Percentiles rank a stretch among this genome's conserved stretches.
Conservation (phyloP, 2,888 invertebrate genomes). For the Cryptocheilus praepositus region DNA sequence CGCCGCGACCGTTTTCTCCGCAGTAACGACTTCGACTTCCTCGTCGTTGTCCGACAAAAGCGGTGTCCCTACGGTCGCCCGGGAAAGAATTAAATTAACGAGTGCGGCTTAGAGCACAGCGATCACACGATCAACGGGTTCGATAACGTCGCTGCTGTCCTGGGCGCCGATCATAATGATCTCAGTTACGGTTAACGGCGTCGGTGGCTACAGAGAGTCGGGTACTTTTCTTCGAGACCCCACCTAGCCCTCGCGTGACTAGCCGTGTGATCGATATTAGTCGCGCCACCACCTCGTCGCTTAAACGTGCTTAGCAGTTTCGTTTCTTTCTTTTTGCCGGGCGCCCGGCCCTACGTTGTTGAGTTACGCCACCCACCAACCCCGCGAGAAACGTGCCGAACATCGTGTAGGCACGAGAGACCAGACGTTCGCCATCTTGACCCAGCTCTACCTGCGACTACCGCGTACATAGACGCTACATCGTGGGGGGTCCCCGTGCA, state of each 20-base stretch:
- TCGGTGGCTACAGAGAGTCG: constrained; percentile 14
- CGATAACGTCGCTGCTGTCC: constrained; percentile 8
- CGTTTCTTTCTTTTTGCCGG: constrained; percentile 15
- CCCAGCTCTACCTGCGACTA: no score
- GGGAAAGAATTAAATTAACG: no score
- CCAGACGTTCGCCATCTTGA: not conserved
- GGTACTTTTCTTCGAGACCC: constrained; percentile 39
- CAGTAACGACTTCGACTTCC: no score
- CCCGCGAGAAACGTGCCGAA: not conserved
- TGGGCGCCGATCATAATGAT: not conserved
- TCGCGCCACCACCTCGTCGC: constrained; percentile 27
- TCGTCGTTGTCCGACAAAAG: no score
- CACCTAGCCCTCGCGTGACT: constrained; percentile 65
- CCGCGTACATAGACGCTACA: no score
- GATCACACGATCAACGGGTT: not conserved
- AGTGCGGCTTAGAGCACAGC: no score
- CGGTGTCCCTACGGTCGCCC: no score
- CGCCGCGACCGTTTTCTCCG: no score
- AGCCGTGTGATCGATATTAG: constrained; percentile 59
- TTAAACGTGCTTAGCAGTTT: constrained; percentile 30
- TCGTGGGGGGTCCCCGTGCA: no score
- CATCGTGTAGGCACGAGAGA: constrained; percentile 8
- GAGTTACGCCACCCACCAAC: no score
- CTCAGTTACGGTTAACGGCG: constrained; percentile 31
- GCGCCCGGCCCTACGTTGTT: no score